Base-by-base conservation (phyloP, 2,113 vertebrate species). In the Pongo abelii region DNA sequence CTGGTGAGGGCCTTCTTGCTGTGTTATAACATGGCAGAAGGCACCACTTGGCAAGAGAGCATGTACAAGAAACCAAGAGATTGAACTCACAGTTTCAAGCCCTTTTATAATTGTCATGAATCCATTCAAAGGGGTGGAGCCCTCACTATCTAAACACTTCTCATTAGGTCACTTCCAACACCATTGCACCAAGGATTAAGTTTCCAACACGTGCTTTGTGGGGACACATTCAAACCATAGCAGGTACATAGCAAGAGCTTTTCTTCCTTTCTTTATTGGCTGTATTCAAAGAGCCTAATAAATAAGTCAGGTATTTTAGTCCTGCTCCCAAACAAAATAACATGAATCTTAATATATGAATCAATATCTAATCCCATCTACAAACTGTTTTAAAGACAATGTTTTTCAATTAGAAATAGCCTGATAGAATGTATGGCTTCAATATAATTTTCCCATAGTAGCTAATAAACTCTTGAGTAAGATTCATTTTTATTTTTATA, bases 331-430 rank as follows among this genome's bases (percentile, higher is more conserved):
- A 91, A 97, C 57, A 91, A 95, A 95, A 95, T 80, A 69, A 69
- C 92, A 97, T 75, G 48, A 96, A 91, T 97, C 69, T 89, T 95
- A 94, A 96, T 84, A 78, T 46, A 81, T 59, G 57, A 96, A 90
- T 97, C 97, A 96, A 96, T 94, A 97, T 96, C 96, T 93, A 97
- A 97, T 96, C 89, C 87, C 50, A 93, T 67, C 94, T 78, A 93
- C 50, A 90, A 96, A 96, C 91, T 94, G 95, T 81, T 81, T 96
- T 92, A 94, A 97, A 96, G 50, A 77, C 72, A 89, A 88, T 67
- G 25, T 25, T 96, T 94, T 89, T 83, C 84, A 93, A 90, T 77
- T 96, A 92, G 40, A 59, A 97, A 92, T 40, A 94, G 38, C 79
- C 81, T 93, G 32, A 40, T 48, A 92, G 67, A 94, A 97, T 88